A percentile compares a stretch with the other conserved stretches of the same genome.
Conservation (phyloP, 2,113 vertebrate species). For the Corythoichthys haematopterus region DNA sequence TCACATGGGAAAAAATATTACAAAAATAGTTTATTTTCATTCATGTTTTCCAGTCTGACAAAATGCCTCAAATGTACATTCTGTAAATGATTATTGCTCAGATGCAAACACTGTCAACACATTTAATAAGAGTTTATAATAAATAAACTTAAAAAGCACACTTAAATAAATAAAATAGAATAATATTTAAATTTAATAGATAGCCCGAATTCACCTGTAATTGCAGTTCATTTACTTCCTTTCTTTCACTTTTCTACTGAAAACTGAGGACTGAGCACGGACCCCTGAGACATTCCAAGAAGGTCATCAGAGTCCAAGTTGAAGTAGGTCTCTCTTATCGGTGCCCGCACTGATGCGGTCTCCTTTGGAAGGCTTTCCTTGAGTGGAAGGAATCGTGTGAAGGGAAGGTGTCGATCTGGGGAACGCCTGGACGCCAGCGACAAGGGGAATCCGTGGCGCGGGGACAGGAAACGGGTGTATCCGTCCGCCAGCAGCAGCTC, state of each 20-base stretch:
- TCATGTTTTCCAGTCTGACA: conserved; percentile 11
- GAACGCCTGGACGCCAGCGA: conserved; percentile 54
- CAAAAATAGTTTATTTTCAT: conserved; percentile 33
- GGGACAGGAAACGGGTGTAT: conserved; percentile 66
- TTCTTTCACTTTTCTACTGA: conserved; percentile 35
- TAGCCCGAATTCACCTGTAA: neutral
- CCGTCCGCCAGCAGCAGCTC: conserved; percentile 66
- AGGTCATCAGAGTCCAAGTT: conserved; percentile 58
- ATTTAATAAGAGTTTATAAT: conserved; percentile 7
- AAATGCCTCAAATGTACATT: conserved; percentile 10
- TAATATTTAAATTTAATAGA: neutral
- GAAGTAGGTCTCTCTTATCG: conserved; percentile 13
- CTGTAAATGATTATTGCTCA: neutral
- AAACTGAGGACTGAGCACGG: conserved; percentile 57
- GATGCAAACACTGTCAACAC: conserved; percentile 2
- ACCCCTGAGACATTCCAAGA: conserved; percentile 45
- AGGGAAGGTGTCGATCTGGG: conserved; percentile 37
- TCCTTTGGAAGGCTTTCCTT: conserved; percentile 26
- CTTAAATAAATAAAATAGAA: conserved; percentile 54
- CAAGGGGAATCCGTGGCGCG: conserved; percentile 49
- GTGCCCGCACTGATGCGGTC: conserved; percentile 12
- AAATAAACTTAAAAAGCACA: conserved; percentile 12
- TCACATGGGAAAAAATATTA: neutral
- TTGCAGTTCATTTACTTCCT: neutral
- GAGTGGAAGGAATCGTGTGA: conserved; percentile 66